Conservation (phyloP, 2,797 vertebrate species). For the Limosa lapponica region DNA sequence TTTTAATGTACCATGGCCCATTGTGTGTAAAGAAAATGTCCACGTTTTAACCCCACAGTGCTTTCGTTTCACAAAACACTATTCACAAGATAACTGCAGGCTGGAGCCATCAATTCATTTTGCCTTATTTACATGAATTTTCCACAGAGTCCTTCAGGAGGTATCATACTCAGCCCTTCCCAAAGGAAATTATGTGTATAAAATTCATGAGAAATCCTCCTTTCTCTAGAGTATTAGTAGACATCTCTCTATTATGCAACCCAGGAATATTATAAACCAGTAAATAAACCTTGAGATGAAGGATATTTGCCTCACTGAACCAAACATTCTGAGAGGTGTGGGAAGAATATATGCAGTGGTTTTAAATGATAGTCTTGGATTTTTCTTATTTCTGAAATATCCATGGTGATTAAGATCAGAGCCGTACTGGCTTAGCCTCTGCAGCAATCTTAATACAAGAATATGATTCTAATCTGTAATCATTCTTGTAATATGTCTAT, state of each 20-base stretch:
- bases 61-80: background rate
- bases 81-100: slow-evolving; percentile 2
- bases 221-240: slow-evolving; percentile 52
- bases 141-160: slow-evolving; percentile 55
- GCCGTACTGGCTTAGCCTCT: background rate
- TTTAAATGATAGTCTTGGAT: background rate
- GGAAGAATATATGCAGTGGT: background rate
- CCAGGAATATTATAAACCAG: slow-evolving; percentile 29
- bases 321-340: background rate
- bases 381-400: background rate
- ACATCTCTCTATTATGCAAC: slow-evolving; percentile 50
- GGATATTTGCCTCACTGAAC: background rate
- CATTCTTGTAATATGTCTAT: background rate
- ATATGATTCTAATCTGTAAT: background rate
- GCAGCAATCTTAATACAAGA: background rate
- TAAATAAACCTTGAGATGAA: slow-evolving; percentile 51
- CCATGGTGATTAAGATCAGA: background rate
- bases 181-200: slow-evolving; percentile 61
- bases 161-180: slow-evolving; percentile 39
- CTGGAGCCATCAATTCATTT: slow-evolving; percentile 54
- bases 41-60: background rate
- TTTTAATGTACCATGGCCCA: background rate
- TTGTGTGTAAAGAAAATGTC: background rate
- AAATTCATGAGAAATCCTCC: slow-evolving; percentile 59
- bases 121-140: slow-evolving; percentile 63